phyloP scores from a whole-genome alignment of 2,797 vertebrate species.

The Gymnopithys bicolor region DNA sequence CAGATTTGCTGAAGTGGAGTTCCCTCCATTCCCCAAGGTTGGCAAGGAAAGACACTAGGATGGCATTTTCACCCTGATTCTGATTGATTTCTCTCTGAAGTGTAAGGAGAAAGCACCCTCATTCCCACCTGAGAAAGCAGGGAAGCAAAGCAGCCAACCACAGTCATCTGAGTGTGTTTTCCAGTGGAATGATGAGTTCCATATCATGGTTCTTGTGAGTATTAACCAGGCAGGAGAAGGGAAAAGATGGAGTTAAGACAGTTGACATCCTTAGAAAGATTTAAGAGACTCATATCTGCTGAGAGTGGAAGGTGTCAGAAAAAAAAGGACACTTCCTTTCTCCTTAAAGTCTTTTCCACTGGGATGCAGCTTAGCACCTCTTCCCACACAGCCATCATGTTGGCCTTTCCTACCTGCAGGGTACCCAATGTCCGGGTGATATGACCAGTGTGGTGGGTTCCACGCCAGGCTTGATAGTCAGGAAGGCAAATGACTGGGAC shows the following conservation, averaged over 20 bases:
- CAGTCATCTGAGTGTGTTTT: not conserved
- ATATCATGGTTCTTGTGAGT: accelerated
- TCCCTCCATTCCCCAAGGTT: accelerated
- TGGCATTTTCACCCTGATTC: not conserved
- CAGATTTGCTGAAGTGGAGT: not conserved
- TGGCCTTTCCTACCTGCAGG: not conserved
- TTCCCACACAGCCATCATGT: accelerated
- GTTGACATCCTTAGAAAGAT: not conserved
- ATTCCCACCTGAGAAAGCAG: not conserved
- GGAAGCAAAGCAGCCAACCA: not conserved
- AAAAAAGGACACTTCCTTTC: not conserved
- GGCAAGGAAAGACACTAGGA: not conserved
- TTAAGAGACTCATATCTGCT: not conserved
- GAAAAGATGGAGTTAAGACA: not conserved
- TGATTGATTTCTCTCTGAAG: not conserved
- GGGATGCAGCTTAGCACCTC: not conserved
- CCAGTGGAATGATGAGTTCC: accelerated
- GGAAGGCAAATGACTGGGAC: too few species aligned
- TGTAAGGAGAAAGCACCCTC: not conserved
- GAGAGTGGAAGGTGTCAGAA: not conserved
- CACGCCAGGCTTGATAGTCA: not conserved
- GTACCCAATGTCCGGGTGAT: accelerated
- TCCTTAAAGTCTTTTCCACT: not conserved
- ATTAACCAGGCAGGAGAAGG: not conserved
- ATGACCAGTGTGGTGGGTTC: accelerated